phyloP scores from a whole-genome alignment of 2,888 invertebrate genomes.

The Hermodice carunculata region DNA sequence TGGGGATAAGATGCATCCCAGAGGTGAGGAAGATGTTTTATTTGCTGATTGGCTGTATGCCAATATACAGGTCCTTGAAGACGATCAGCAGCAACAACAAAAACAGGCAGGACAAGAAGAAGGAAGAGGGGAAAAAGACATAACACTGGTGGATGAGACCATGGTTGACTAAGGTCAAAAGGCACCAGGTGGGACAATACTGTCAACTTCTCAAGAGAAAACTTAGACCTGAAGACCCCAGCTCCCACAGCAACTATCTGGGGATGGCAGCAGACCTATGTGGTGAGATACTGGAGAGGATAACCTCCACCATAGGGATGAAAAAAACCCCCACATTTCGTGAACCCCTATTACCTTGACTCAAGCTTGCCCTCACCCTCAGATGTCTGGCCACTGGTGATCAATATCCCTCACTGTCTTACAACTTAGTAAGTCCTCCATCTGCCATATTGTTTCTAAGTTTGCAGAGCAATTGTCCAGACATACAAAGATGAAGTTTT shows the following conservation, averaged over 20 bases:
- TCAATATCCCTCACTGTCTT: neutral
- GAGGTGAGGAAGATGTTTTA: neutral
- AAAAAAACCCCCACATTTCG: neutral
- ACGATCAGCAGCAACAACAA: neutral
- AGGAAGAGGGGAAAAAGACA: neutral
- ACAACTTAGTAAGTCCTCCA: neutral
- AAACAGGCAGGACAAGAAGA: neutral
- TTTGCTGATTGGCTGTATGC: neutral
- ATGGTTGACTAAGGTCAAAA: neutral
- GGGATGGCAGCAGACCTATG: neutral
- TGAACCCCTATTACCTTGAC: neutral
- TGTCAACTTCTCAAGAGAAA: neutral
- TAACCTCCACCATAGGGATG: neutral
- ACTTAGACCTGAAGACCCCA: neutral
- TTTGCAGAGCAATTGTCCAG: neutral
- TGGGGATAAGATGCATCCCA: neutral
- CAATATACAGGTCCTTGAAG: neutral
- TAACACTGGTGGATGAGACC: neutral
- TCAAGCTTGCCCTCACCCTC: neutral
- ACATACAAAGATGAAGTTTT: neutral
- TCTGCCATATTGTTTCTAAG: too few species aligned
- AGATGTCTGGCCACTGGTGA: neutral
- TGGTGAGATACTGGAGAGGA: neutral
- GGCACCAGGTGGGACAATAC: neutral
- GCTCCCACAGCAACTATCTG: neutral